A percentile compares a stretch with the other conserved stretches of the same genome.
These are phyloP conservation scores for Gracilinanus agilis DNA, from an alignment of 2,113 vertebrate genomes.

Conservation along the genomic window DNA sequence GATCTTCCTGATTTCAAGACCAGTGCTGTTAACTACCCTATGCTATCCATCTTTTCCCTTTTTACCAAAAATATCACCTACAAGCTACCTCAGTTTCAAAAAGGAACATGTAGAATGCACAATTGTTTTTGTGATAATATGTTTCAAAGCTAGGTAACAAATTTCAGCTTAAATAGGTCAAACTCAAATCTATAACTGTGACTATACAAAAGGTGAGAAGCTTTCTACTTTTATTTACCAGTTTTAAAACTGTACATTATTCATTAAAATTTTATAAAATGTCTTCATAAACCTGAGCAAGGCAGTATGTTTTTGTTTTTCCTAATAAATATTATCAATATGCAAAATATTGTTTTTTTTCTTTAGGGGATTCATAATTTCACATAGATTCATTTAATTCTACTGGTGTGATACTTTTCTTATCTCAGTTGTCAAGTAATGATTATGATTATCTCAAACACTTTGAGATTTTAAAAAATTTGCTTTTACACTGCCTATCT, in stretches of 20 bases:
- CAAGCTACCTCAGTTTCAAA: not conserved
- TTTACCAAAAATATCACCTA: constrained; percentile 1
- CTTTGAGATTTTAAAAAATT: constrained; percentile 2
- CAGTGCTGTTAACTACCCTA: not conserved
- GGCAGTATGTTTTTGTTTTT: not conserved
- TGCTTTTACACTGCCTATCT: not conserved
- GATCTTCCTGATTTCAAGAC: not conserved
- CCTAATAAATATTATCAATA: not conserved
- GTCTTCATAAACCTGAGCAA: not conserved
- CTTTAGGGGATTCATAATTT: not conserved
- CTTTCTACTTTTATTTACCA: not conserved
- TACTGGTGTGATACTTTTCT: not conserved
- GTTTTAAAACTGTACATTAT: constrained; percentile 11
- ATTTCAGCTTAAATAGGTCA: constrained; percentile 12
- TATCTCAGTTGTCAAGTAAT: not conserved
- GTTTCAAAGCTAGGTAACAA: not conserved
- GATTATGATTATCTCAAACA: not conserved
- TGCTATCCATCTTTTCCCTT: not conserved
- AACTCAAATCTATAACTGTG: constrained; percentile 43
- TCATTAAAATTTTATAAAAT: constrained; percentile 4
- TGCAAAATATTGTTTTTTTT: not conserved
- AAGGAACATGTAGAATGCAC: constrained; percentile 2
- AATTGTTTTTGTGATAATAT: not conserved
- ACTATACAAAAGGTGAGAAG: not conserved
- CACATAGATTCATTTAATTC: not conserved